phyloP scores from a whole-genome alignment of 2,888 invertebrate genomes.

The Amblyteles armatorius region DNA sequence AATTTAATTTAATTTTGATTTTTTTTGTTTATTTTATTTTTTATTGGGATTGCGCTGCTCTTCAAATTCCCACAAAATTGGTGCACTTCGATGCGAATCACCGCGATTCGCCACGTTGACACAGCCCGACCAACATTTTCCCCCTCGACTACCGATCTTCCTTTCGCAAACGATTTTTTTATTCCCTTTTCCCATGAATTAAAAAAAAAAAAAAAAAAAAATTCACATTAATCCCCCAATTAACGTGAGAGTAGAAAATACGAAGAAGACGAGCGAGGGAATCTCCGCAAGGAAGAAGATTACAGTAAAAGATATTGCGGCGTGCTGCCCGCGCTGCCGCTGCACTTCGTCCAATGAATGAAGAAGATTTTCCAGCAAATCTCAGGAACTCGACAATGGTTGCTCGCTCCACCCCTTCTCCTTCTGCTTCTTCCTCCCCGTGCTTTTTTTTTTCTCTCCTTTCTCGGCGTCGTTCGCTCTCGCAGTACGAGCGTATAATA shows the following conservation, averaged over 20 bases:
- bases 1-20: too few species aligned
- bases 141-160: background rate
- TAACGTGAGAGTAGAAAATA: slow-evolving; percentile 48
- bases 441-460: slow-evolving; percentile 21
- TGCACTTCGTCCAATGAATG: slow-evolving; percentile 64
- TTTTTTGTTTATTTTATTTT: too few species aligned
- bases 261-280: slow-evolving; percentile 25
- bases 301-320: slow-evolving; percentile 55
- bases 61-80: too few species aligned
- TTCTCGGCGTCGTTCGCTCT: slow-evolving; percentile 5
- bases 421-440: slow-evolving; percentile 13
- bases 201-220: background rate
- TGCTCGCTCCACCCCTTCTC: slow-evolving; percentile 18
- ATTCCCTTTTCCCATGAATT: background rate
- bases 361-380: slow-evolving; percentile 66
- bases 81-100: too few species aligned
- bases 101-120: too few species aligned
- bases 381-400: slow-evolving; percentile 60
- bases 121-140: too few species aligned
- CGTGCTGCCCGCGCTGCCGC: slow-evolving; percentile 25
- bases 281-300: slow-evolving; percentile 29
- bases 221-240: slow-evolving; percentile 24
- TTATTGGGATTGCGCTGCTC: too few species aligned
- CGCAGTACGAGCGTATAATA: slow-evolving; percentile 58
- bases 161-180: background rate